These are phyloP conservation scores for Osmerus eperlanus DNA, from an alignment of 2,113 vertebrate genomes.

Conservation along the genomic window DNA sequence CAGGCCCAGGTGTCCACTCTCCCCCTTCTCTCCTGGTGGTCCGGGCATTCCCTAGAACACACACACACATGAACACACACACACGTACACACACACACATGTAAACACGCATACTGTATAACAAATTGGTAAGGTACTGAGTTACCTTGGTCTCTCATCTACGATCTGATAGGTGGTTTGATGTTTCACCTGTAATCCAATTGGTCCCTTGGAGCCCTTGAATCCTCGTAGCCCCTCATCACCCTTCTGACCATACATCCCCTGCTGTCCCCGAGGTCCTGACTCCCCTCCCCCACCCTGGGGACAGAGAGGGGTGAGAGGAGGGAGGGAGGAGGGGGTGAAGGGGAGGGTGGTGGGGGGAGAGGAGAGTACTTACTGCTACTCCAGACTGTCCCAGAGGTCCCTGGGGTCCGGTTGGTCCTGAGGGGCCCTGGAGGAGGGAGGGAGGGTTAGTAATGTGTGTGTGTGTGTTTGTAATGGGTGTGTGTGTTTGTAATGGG, in stretches of 20 bases:
- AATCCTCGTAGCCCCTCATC: conserved; percentile 76
- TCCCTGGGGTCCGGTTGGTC: conserved; percentile 82
- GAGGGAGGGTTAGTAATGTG: neutral
- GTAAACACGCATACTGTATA: neutral
- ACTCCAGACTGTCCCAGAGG: conserved; percentile 86
- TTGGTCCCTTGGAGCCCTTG: conserved; percentile 71
- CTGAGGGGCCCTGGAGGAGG: conserved; percentile 65
- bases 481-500: too few species aligned
- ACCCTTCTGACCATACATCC: conserved; percentile 77
- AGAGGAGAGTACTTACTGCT: conserved; percentile 59
- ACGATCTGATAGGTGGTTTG: too few species aligned
- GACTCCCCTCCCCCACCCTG: conserved; percentile 71
- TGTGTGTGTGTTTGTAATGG: too few species aligned
- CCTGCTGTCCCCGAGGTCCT: conserved; percentile 74
- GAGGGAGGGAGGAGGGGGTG: too few species aligned
- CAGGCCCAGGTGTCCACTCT: conserved; percentile 68
- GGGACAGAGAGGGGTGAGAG: too few species aligned
- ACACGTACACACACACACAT: conserved; percentile 19
- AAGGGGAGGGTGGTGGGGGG: neutral
- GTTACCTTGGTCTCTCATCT: too few species aligned
- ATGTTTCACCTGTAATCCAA: conserved; percentile 70
- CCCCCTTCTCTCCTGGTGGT: conserved; percentile 73
- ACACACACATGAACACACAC: conserved; percentile 18
- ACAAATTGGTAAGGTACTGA: neutral
- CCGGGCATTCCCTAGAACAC: conserved; percentile 72